Evolutionary conservation across 2,797 vertebrate species (phyloP).

Genomic region (Ctenopoma multispine): DNA sequence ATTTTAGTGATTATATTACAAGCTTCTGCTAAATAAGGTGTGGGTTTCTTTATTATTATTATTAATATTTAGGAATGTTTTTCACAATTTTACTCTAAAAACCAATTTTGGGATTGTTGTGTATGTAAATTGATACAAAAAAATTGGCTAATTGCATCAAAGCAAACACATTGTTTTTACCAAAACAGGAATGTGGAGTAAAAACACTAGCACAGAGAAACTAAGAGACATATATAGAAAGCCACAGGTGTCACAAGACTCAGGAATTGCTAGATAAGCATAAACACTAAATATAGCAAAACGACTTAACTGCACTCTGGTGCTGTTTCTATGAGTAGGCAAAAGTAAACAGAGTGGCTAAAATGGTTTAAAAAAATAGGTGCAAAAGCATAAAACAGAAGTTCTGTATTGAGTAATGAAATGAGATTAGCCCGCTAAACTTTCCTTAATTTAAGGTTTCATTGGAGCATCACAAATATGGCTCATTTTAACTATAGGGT

Average conservation of each 20-base stretch:
- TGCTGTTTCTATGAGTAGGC: neutral
- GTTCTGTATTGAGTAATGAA: neutral
- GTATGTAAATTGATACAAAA: neutral
- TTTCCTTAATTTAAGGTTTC: conserved; percentile 8
- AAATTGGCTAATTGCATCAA: conserved; percentile 1
- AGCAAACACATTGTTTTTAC: conserved; percentile 9
- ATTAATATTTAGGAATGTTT: conserved; percentile 12
- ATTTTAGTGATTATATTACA: conserved; percentile 56
- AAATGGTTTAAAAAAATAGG: neutral
- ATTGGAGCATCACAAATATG: neutral
- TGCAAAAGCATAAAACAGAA: neutral
- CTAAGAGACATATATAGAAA: conserved; percentile 16
- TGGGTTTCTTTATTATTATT: too few species aligned
- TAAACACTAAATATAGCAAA: neutral
- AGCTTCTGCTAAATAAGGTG: too few species aligned
- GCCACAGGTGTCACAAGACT: conserved; percentile 50
- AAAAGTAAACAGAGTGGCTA: neutral
- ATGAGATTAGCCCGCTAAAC: neutral
- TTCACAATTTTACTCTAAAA: conserved; percentile 16
- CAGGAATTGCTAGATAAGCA: conserved; percentile 22
- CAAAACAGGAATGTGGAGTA: conserved; percentile 19
- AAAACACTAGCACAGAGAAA: neutral
- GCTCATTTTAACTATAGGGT: neutral
- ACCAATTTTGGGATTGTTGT: conserved; percentile 14
- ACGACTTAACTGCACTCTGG: neutral